These are phyloP conservation scores for Pachyseris speciosa DNA, from an alignment of 64 coral and sea anemone genomes.

Conservation along the genomic window DNA sequence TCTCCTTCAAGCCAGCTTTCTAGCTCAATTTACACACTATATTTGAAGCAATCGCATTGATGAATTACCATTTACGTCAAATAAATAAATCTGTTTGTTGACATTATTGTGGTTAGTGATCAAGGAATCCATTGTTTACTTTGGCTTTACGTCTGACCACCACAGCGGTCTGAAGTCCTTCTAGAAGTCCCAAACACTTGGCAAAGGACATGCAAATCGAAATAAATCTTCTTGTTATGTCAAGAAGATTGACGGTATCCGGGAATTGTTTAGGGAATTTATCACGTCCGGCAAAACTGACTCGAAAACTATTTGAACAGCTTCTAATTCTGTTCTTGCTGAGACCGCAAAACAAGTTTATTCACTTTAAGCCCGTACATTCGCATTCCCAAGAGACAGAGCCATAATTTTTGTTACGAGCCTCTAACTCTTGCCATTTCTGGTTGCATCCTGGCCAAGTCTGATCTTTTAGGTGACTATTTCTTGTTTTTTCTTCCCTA, in stretches of 20 bases:
- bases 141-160: background rate
- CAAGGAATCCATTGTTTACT: constrained; percentile 12
- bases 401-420: background rate
- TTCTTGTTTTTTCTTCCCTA: too few relatives aligned
- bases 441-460: too few relatives aligned
- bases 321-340: background rate
- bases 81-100: constrained; percentile 32
- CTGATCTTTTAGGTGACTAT: too few relatives aligned
- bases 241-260: background rate
- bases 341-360: background rate
- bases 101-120: background rate
- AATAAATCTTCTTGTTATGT: background rate
- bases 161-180: background rate
- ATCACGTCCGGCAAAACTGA: background rate
- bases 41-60: background rate
- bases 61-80: constrained; percentile 5
- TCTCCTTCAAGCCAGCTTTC: background rate
- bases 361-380: background rate
- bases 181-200: background rate
- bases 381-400: background rate
- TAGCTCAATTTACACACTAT: too few relatives aligned
- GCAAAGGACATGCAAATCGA: background rate
- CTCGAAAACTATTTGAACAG: background rate
- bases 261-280: background rate
- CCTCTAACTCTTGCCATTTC: background rate